Base-by-base conservation (phyloP, 2,888 invertebrate genomes). In the Dolichopus griseipennis region DNA sequence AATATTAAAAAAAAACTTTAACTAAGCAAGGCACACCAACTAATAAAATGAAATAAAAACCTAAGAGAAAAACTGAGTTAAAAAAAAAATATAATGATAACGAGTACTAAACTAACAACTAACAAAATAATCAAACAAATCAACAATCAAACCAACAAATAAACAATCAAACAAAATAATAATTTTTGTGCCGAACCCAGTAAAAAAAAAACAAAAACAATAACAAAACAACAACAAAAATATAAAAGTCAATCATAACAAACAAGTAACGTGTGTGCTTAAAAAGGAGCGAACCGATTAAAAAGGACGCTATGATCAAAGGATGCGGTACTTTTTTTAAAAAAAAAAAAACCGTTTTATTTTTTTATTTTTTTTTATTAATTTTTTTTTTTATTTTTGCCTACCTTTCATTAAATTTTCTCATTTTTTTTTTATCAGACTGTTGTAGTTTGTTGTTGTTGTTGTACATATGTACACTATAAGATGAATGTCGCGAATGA, bases 221-320 rank as follows among this genome's bases (percentile, higher is more conserved):
- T 12, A 52, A 52, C 4, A 52, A 52, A 52, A 18, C 2, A 52
- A 52, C 8, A 52, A 52, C 1, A 12, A 52, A 52, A 52, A 15
- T 1, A 43, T 10, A 43, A 52, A 52, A 52, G 52, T 52, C 52
- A 52, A 52, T 52, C 52, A 52, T 52, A 52, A 52, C 52, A 52
- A 52, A 52, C 52, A 52, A 52, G 52, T 52, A 52, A 52, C 52
- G 52, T 52, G 52, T 52, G 52, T 52, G 52, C 52, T 52, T 52
- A 52, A 52, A 52, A 52, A 52, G 52, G 52, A 52, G 52, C 52
- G 52, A 52, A 52, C 52, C 52, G 52, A 52, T 52, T 52, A 52
- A 52, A 52, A 52, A 52, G 52, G 52, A 52, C 52, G 52, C 52
- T 18, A 52, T 52, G 52, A 52, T 52, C 52, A 52, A 52, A 52